These are phyloP conservation scores for Brassicogethes aeneus DNA, from an alignment of 2,888 invertebrate species.

Conservation along the genomic window DNA sequence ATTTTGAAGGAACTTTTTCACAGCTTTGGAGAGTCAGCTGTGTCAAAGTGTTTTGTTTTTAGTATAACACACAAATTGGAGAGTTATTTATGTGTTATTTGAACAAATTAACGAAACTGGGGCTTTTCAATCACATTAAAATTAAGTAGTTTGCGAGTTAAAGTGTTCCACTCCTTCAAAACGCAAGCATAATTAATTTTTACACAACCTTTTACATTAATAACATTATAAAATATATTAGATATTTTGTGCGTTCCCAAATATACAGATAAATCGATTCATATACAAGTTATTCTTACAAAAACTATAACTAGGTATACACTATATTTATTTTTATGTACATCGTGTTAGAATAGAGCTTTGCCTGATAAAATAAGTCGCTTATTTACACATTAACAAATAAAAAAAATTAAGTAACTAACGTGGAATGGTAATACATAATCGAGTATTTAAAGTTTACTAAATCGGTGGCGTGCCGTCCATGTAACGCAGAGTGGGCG, in stretches of 20 bases:
- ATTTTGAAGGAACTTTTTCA: conserved; percentile 5
- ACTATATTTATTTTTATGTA: background rate
- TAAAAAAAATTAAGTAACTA: conserved; percentile 14
- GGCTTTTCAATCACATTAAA: conserved; percentile 24
- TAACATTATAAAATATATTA: conserved; percentile 35
- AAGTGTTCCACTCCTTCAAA: conserved; percentile 32
- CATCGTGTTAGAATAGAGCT: background rate
- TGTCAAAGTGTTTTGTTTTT: background rate
- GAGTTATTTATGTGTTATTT: conserved; percentile 15
- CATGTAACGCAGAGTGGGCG: conserved; percentile 83
- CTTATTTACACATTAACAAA: conserved; percentile 19
- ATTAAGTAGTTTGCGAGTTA: conserved; percentile 22
- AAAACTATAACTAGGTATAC: conserved; percentile 13
- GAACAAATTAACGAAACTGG: conserved; percentile 1
- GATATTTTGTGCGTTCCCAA: conserved; percentile 34
- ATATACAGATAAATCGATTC: conserved; percentile 35
- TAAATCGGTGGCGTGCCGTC: conserved; percentile 91
- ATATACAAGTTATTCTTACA: conserved; percentile 21
- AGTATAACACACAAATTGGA: conserved; percentile 17
- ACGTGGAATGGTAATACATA: conserved; percentile 11
- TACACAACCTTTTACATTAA: conserved; percentile 33
- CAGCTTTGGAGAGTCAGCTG: conserved; percentile 24
- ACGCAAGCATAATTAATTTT: conserved; percentile 22
- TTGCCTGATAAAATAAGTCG: conserved; percentile 15
- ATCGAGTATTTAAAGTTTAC: conserved; percentile 10